Percentiles rank a stretch among this genome's conserved stretches.
phyloP scores from a whole-genome alignment of 2,888 invertebrate genomes.

The Archips crataeganus region DNA sequence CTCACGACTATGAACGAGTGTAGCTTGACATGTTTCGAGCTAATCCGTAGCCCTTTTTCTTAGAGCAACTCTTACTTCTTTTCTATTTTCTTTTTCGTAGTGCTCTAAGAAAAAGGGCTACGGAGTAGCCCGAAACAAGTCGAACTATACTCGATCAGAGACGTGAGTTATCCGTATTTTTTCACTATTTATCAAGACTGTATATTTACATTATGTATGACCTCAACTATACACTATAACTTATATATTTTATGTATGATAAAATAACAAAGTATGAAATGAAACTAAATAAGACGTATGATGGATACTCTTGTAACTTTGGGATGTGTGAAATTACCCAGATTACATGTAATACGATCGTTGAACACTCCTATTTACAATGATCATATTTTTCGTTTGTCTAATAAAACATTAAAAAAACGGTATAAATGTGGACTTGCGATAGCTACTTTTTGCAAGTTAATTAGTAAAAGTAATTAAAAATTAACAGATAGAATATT shows the following conservation, averaged over 20 bases:
- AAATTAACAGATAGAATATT: background rate
- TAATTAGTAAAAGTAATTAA: background rate
- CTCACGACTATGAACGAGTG: too few relatives aligned
- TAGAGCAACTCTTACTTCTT: too few relatives aligned
- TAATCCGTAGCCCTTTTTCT: too few relatives aligned
- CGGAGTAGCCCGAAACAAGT: too few relatives aligned
- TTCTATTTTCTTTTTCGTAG: too few relatives aligned
- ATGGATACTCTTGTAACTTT: slow-evolving; percentile 50
- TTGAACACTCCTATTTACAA: slow-evolving; percentile 56
- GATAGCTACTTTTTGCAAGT: background rate
- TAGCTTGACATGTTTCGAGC: too few relatives aligned
- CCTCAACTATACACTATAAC: background rate
- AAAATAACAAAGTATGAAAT: slow-evolving; percentile 25
- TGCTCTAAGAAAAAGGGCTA: too few relatives aligned
- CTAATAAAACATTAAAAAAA: slow-evolving; percentile 11
- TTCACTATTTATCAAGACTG: too few relatives aligned
- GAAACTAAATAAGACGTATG: slow-evolving; percentile 51
- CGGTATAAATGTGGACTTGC: background rate
- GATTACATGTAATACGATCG: slow-evolving; percentile 13
- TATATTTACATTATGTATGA: background rate
- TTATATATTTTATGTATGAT: background rate
- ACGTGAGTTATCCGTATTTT: too few relatives aligned
- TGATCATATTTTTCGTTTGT: slow-evolving; percentile 44
- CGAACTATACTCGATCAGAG: too few relatives aligned
- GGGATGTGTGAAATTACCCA: slow-evolving; percentile 31